Percentiles rank a stretch among this genome's conserved stretches.
Conservation (phyloP, 2,888 invertebrate genomes). For the Gandaritis pyraliata region DNA sequence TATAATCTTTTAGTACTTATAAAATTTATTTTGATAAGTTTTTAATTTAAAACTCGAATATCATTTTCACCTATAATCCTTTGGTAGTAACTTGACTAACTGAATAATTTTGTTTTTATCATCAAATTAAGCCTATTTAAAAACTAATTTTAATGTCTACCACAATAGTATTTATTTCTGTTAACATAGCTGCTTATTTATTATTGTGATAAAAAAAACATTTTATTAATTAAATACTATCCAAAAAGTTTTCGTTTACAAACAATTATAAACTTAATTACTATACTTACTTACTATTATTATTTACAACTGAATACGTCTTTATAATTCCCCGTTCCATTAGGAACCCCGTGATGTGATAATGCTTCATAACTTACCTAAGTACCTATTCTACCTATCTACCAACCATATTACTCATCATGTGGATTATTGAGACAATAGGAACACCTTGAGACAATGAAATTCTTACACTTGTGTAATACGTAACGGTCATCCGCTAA, state of each 20-base stretch:
- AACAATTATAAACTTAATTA: background rate
- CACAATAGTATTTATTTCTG: slow-evolving; percentile 6
- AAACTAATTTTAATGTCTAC: slow-evolving; percentile 11
- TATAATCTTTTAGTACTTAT: slow-evolving; percentile 23
- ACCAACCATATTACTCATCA: too few relatives aligned
- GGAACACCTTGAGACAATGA: slow-evolving; percentile 36
- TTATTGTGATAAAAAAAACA: slow-evolving; percentile 10
- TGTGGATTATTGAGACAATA: background rate
- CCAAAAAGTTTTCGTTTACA: slow-evolving; percentile 12
- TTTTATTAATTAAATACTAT: slow-evolving; percentile 9
- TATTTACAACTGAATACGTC: slow-evolving; percentile 48
- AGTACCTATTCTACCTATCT: too few relatives aligned
- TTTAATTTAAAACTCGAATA: slow-evolving; percentile 37
- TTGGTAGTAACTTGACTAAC: slow-evolving; percentile 43
- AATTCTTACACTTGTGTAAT: slow-evolving; percentile 45
- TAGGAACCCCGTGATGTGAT: slow-evolving; percentile 16
- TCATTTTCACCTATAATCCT: slow-evolving; percentile 37
- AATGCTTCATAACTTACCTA: slow-evolving; percentile 41
- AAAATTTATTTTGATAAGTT: slow-evolving; percentile 26
- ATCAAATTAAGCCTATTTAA: slow-evolving; percentile 27
- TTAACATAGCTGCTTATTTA: slow-evolving; percentile 30
- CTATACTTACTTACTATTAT: background rate
- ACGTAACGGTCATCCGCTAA: slow-evolving; percentile 44
- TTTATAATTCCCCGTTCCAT: slow-evolving; percentile 37
- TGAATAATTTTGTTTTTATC: slow-evolving; percentile 30